These are phyloP conservation scores for Brachyhypopomus gauderio DNA, from an alignment of 2,113 vertebrate species.

Conservation along the genomic window DNA sequence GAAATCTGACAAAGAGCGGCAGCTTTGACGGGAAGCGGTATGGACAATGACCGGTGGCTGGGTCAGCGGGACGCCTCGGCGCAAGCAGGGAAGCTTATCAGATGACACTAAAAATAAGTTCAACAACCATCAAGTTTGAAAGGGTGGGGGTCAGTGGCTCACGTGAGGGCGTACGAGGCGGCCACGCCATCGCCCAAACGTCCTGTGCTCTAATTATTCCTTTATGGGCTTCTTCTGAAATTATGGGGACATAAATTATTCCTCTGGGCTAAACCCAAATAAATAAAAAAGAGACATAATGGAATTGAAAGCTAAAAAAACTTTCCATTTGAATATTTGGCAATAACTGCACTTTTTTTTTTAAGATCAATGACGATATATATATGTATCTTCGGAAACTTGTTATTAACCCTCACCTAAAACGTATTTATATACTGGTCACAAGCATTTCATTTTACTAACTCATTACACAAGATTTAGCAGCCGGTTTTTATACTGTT, in stretches of 20 bases:
- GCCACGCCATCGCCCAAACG: slow-evolving; percentile 69
- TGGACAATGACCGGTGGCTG: slow-evolving; percentile 99
- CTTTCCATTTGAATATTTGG: too few species aligned
- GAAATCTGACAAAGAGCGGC: slow-evolving; percentile 97
- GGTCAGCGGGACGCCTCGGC: slow-evolving; percentile 98
- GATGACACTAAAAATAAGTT: slow-evolving; percentile 99
- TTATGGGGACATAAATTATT: slow-evolving; percentile 72
- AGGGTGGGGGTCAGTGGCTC: slow-evolving; percentile 71
- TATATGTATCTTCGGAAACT: slow-evolving; percentile 26
- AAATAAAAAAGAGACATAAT: not conserved
- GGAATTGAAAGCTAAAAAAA: too few species aligned
- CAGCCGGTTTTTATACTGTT: slow-evolving; percentile 17
- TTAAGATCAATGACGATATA: not conserved
- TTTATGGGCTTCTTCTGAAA: slow-evolving; percentile 78
- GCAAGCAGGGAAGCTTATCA: slow-evolving; percentile 91
- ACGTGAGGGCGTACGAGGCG: slow-evolving; percentile 73
- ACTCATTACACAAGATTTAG: slow-evolving; percentile 37
- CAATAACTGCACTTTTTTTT: not conserved
- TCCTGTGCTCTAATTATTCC: slow-evolving; percentile 81
- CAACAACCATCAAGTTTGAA: slow-evolving; percentile 91
- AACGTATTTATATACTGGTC: slow-evolving; percentile 60
- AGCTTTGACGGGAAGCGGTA: slow-evolving; percentile 96
- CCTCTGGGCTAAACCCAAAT: slow-evolving; percentile 56
- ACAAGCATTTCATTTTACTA: slow-evolving; percentile 48
- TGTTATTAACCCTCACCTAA: slow-evolving; percentile 60